These are phyloP conservation scores for Cathartes aura DNA, from an alignment of 2,113 vertebrate species.

Conservation along the genomic window DNA sequence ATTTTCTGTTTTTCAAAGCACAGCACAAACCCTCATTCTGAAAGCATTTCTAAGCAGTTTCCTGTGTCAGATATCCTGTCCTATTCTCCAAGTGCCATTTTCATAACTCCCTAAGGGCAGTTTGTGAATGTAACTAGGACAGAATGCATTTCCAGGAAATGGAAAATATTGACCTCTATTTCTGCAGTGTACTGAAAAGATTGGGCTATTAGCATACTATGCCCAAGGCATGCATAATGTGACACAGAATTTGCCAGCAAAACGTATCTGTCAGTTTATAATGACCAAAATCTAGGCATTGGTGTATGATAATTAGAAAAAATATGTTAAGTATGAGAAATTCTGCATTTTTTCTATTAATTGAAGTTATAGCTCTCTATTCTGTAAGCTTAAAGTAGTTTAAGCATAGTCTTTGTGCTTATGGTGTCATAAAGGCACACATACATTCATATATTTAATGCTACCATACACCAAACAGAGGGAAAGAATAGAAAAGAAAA, in stretches of 20 bases:
- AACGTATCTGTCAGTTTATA: neutral
- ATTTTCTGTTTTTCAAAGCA: slow-evolving; percentile 38
- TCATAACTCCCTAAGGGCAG: slow-evolving; percentile 59
- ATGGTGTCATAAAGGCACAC: neutral
- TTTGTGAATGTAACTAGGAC: slow-evolving; percentile 40
- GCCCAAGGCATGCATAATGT: neutral
- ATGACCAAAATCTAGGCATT: neutral
- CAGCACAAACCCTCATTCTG: slow-evolving; percentile 15
- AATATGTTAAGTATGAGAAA: neutral
- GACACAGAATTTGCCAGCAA: slow-evolving; percentile 15
- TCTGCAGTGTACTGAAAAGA: slow-evolving; percentile 20
- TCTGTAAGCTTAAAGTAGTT: neutral
- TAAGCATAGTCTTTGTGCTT: neutral
- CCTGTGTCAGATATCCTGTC: slow-evolving; percentile 61
- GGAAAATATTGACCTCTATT: slow-evolving; percentile 63
- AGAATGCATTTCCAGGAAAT: slow-evolving; percentile 67
- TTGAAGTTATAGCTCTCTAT: neutral
- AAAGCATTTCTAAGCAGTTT: slow-evolving; percentile 57
- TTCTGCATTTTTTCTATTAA: neutral
- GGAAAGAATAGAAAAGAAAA: neutral
- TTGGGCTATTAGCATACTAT: neutral
- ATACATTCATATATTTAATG: neutral
- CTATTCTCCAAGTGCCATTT: slow-evolving; percentile 37
- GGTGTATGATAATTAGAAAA: neutral
- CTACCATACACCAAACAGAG: neutral